Percentiles rank a stretch among this genome's conserved stretches.
Evolutionary conservation across 1,140 invertebrate genomes (phyloP).

Genomic region (Sipha flava): DNA sequence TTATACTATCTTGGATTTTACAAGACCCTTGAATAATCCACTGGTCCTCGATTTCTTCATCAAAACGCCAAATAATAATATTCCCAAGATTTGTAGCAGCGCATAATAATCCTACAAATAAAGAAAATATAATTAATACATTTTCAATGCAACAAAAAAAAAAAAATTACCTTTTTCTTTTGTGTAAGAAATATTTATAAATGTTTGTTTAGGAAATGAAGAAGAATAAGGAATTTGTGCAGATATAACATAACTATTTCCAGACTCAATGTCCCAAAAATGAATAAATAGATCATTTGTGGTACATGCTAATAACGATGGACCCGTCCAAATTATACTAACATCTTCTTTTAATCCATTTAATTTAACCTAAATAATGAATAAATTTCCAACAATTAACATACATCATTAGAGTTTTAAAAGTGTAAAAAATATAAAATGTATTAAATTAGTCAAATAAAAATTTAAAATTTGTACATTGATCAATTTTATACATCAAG

Average conservation of each 20-base stretch:
- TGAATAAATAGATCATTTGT: conserved; percentile 71
- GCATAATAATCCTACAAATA: conserved; percentile 55
- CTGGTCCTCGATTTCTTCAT: conserved; percentile 45
- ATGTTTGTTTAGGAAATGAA: conserved; percentile 53
- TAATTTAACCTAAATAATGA: conserved; percentile 58
- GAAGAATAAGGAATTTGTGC: conserved; percentile 43
- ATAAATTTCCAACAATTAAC: not conserved
- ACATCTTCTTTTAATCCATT: conserved; percentile 54
- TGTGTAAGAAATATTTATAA: conserved; percentile 64
- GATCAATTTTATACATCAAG: too few relatives aligned
- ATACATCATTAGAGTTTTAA: too few relatives aligned
- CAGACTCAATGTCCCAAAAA: conserved; percentile 87
- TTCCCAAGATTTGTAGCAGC: conserved; percentile 86
- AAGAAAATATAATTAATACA: not conserved
- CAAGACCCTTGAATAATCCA: conserved; percentile 61
- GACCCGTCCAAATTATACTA: conserved; percentile 61
- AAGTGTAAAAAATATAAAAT: too few relatives aligned
- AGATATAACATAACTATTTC: conserved; percentile 78
- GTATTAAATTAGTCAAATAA: too few relatives aligned
- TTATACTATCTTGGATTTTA: conserved; percentile 59
- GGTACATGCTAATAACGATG: conserved; percentile 62
- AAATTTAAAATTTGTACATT: too few relatives aligned
- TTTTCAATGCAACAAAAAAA: conserved; percentile 33
- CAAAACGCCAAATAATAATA: conserved; percentile 71
- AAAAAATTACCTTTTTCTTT: conserved; percentile 38